A percentile compares a stretch with the other conserved stretches of the same genome.
Evolutionary conservation across 2,888 invertebrate species (phyloP).

Genomic region (Brassicogethes aeneus): DNA sequence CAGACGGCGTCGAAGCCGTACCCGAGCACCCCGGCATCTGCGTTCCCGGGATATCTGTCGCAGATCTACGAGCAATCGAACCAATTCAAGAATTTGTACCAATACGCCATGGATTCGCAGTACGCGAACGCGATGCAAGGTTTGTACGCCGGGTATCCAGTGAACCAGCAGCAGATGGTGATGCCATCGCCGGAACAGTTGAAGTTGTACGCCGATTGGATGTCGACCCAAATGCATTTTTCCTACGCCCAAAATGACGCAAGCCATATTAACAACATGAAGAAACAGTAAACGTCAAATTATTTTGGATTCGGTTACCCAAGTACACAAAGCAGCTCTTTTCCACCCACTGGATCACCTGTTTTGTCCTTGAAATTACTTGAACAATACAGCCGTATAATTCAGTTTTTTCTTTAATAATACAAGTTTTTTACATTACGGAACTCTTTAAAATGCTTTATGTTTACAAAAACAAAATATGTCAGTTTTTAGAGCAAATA

Average conservation of each 20-base stretch:
- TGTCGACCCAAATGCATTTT: conserved; percentile 35
- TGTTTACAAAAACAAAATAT: too few species aligned
- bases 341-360: too few species aligned
- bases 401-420: too few species aligned
- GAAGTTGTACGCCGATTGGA: conserved; percentile 47
- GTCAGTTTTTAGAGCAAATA: too few species aligned
- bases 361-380: too few species aligned
- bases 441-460: too few species aligned
- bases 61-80: conserved; percentile 22
- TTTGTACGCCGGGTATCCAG: conserved; percentile 36
- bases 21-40: conserved; percentile 14
- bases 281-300: conserved; percentile 22
- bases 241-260: conserved; percentile 27
- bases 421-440: too few species aligned
- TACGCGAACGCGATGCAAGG: conserved; percentile 44
- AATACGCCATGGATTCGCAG: conserved; percentile 39
- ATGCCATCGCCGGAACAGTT: conserved; percentile 44
- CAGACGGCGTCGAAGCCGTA: conserved; percentile 5
- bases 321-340: too few species aligned
- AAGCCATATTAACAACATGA: conserved; percentile 14
- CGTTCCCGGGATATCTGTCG: conserved; percentile 20
- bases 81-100: conserved; percentile 14
- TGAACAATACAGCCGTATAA: too few species aligned
- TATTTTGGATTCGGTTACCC: too few species aligned
- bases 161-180: conserved; percentile 23